These are phyloP conservation scores for Microcebus ravelobensis DNA, from an alignment of 2,113 vertebrate genomes.

Conservation along the genomic window DNA sequence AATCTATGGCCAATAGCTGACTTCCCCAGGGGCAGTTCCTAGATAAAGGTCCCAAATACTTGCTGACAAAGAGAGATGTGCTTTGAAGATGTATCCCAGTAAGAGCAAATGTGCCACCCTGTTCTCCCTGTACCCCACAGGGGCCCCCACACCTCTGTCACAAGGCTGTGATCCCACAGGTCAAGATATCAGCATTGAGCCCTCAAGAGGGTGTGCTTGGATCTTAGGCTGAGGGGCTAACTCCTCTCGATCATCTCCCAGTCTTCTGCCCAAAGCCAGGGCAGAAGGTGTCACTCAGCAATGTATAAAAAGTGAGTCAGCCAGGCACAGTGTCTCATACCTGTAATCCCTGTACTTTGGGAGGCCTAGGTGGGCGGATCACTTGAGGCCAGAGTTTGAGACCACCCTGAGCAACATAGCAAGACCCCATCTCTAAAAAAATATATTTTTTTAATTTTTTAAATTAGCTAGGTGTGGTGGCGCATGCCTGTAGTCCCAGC, in stretches of 20 bases:
- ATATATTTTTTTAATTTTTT: too few species aligned
- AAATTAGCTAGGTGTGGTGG: too few species aligned
- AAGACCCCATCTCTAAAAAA: too few species aligned
- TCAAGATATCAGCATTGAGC: not conserved
- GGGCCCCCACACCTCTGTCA: not conserved
- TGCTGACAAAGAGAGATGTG: not conserved
- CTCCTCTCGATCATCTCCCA: not conserved
- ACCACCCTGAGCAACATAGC: too few species aligned
- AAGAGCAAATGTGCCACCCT: not conserved
- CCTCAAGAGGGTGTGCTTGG: too few species aligned
- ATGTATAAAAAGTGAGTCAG: not conserved
- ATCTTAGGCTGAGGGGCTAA: not conserved
- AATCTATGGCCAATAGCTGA: not conserved
- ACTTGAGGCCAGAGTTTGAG: too few species aligned
- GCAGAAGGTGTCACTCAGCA: not conserved
- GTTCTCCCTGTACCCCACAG: not conserved
- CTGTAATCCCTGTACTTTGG: too few species aligned
- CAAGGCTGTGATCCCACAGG: not conserved
- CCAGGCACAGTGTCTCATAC: too few species aligned
- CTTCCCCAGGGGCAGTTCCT: not conserved
- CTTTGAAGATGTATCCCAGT: not conserved
- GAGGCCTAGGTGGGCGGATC: too few species aligned
- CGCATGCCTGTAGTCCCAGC: too few species aligned
- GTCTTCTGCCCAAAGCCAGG: not conserved
- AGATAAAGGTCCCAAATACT: not conserved